Conservation (phyloP, 2,888 invertebrate species). For the Campopleginae sp. region DNA sequence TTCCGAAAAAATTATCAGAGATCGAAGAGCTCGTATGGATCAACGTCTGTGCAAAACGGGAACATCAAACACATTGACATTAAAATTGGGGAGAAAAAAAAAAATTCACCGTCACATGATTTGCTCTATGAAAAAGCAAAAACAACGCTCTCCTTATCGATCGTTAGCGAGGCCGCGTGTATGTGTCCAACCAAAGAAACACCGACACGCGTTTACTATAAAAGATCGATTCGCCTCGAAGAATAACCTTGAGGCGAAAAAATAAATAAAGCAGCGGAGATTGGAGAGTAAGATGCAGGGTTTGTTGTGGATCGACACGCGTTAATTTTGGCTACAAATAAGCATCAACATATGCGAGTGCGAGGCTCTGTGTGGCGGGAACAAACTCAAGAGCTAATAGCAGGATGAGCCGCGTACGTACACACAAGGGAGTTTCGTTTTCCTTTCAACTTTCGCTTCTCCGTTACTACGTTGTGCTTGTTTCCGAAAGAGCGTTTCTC, state of each 20-base stretch:
- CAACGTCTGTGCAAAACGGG: no score
- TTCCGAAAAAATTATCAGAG: no score
- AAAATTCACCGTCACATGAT: no score
- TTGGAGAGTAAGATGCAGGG: neutral
- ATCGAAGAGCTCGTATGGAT: no score
- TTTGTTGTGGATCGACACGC: constrained; percentile 43
- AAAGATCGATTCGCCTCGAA: constrained; percentile 18
- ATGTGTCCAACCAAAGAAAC: neutral
- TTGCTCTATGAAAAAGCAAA: no score
- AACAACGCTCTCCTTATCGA: constrained; percentile 8
- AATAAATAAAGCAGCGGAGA: neutral
- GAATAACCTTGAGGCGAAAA: constrained; percentile 15
- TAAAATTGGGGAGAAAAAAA: no score
- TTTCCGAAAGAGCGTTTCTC: constrained; percentile 12
- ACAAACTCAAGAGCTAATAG: neutral
- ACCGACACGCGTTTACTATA: constrained; percentile 9
- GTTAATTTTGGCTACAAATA: constrained; percentile 40
- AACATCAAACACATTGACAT: no score
- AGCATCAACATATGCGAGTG: neutral
- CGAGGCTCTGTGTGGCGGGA: neutral
- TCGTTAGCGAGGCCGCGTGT: neutral
- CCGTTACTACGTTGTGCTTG: constrained; percentile 2
- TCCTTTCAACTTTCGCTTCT: constrained; percentile 21
- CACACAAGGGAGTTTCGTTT: constrained; percentile 6
- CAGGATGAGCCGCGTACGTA: neutral